phyloP scores from a whole-genome alignment of 2,113 vertebrate genomes.

The Athene cunicularia region DNA sequence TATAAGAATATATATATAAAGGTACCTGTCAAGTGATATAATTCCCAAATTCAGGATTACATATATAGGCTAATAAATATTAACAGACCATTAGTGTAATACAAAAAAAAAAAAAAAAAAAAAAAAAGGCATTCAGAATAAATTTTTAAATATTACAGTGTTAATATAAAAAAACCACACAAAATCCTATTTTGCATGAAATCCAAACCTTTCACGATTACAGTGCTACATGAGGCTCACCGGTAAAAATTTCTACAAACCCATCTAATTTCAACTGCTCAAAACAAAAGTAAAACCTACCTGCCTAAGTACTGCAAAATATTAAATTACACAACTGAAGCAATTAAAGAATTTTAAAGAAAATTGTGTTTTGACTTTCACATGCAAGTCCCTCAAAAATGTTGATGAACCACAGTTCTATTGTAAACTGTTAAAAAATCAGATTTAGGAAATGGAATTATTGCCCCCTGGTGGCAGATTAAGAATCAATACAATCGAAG shows the following conservation, averaged over 20 bases:
- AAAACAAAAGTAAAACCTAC: not conserved
- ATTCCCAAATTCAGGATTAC: not conserved
- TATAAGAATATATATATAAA: not conserved
- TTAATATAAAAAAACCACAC: not conserved
- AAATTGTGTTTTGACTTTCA: not conserved
- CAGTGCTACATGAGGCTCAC: not conserved
- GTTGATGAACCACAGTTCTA: not conserved
- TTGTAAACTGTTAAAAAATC: not conserved
- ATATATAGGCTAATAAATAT: not conserved
- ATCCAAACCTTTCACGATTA: not conserved
- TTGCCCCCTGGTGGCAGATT: conserved; percentile 52
- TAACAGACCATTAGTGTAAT: not conserved
- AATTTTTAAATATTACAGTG: not conserved
- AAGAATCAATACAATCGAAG: not conserved
- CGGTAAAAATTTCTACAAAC: not conserved
- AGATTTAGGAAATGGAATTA: not conserved
- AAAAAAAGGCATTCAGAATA: not conserved
- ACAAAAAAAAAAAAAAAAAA: not conserved
- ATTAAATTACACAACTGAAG: not conserved
- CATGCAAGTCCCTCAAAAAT: not conserved
- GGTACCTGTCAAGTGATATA: not conserved
- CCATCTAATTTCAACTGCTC: not conserved
- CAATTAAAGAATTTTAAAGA: not conserved
- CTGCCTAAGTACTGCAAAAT: not conserved
- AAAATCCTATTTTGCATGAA: not conserved